Base-by-base conservation (phyloP, 1,140 invertebrate species). In the Cydia fagiglandana region DNA sequence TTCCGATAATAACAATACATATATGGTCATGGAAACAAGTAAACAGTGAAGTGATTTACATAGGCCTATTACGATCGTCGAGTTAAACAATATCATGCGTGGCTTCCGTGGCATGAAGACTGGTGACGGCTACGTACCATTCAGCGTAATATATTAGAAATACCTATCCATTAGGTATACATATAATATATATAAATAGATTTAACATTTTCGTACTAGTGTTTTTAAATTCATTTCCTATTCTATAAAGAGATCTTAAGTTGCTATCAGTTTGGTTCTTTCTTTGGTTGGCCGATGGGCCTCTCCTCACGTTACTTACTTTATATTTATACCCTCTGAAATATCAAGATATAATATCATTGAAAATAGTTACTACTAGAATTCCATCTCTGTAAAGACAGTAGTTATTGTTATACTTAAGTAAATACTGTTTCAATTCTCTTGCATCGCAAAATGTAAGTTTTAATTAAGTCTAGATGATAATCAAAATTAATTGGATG, bases 361-460 rank as follows among this genome's bases (percentile, higher is more conserved):
- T 76, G 73, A 79, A 78, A 61, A 77, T 77, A 56, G 61, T 75
- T 74, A 79, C 76, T 76, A 56, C 75, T 79, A 80, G 64, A 75
- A 30, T 73, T 73, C 66, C 78, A 77, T 84, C 85, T 64, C 85
- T 85, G 76, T 81, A 79, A 81, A 80, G 78, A 77, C 81, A 78
- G 77, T 74, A 80, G 28, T 28, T 80, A 79, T 85, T 81, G 81
- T 81, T 83, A 80, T 79, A 84, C 84, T 89, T 88, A 87, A 85
- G 87, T 87, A 88, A 89, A 75, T 56, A 73, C 30, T 74, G 79
- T 84, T 85, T 92, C 90, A 92, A 92, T 92, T 92, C 90, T 88
- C 90, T 91, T 92, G 90, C 90, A 92, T 92, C 90, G 90, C 90
- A 92, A 87, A 89, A 82, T 84, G 83, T 87, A 75, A 81, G 80